A percentile compares a stretch with the other conserved stretches of the same genome.
Evolutionary conservation across 2,888 invertebrate species (phyloP).

Genomic region (Campoplex nolae): DNA sequence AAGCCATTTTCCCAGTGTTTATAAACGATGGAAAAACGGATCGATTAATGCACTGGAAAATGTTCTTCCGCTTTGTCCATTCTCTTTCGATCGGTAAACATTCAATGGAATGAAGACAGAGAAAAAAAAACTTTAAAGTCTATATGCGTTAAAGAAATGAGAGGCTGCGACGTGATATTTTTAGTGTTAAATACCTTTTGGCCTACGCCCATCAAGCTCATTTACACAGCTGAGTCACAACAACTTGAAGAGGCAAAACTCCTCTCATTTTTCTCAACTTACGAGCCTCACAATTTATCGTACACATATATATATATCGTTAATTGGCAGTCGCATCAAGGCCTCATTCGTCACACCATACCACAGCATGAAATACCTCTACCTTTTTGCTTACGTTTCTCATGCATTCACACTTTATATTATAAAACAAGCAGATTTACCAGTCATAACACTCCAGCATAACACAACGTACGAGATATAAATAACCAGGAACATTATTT

Average conservation of each 20-base stretch:
- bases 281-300: slow-evolving; percentile 12
- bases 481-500: slow-evolving; percentile 12
- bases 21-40: background rate
- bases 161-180: slow-evolving; percentile 27
- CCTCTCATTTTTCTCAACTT: slow-evolving; percentile 50
- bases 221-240: slow-evolving; percentile 79
- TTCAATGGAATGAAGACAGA: no score
- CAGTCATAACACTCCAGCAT: slow-evolving; percentile 36
- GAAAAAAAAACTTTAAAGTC: background rate
- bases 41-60: background rate
- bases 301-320: slow-evolving; percentile 50
- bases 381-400: slow-evolving; percentile 29
- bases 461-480: background rate
- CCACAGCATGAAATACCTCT: slow-evolving; percentile 21
- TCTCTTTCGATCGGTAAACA: background rate
- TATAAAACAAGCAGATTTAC: background rate
- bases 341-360: slow-evolving; percentile 70
- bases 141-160: background rate
- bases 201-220: slow-evolving; percentile 70
- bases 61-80: background rate
- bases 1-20: background rate
- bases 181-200: slow-evolving; percentile 60
- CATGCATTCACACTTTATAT: slow-evolving; percentile 18
- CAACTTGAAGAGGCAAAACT: slow-evolving; percentile 36
- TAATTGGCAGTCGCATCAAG: slow-evolving; percentile 78